Evolutionary conservation across 1,140 invertebrate species (phyloP), one percentile per base, ranked within the genome.

Genomic region (Solenopsis fugax): DNA sequence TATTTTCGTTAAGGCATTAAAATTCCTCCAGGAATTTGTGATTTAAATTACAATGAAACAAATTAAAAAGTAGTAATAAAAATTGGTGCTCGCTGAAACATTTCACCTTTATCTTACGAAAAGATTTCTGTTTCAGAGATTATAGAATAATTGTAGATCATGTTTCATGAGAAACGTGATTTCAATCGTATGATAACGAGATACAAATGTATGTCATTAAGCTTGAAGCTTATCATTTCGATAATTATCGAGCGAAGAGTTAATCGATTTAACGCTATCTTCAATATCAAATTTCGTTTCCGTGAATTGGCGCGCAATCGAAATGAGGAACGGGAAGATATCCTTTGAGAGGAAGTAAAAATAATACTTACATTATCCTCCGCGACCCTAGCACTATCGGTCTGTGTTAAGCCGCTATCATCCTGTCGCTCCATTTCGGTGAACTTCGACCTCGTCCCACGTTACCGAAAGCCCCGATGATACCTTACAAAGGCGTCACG

Each of bases 401-500:
- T 4, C n/a, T 13, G 86, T 0, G 56, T 52, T 6, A 72, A 34
- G 9, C 13, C 54, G 29, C 84, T 69, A 52, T 84, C 87, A 52
- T 90, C 73, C 29, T 34, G 34, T 16, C 62, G 29, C 71, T 91
- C 87, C 90, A 91, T 91, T 91, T 87, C 90, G 37, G 67, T 87
- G 81, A 89, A 90, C 62, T 81, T 90, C 65, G 34, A 73, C 37
- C 82, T 73, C 81, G 85, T 87, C 67, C 41, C 62, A 64, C 65
- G 58, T 62, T 87, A 91, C 62, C 89, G 73, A 89, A 90, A 91
- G 80, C 87, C 41, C 86, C 87, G 75, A 52, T 58, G 93, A 94
- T 89, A 91, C 92, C 92, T 92, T 93, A 94, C 76, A 94, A 94
- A 76, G 64, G 80, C 77, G 87, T 93, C 92, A 92, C 90, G 92